Conservation (phyloP, 35 echinoderm and acorn worm genomes). For the Strongylocentrotus purpuratus region DNA sequence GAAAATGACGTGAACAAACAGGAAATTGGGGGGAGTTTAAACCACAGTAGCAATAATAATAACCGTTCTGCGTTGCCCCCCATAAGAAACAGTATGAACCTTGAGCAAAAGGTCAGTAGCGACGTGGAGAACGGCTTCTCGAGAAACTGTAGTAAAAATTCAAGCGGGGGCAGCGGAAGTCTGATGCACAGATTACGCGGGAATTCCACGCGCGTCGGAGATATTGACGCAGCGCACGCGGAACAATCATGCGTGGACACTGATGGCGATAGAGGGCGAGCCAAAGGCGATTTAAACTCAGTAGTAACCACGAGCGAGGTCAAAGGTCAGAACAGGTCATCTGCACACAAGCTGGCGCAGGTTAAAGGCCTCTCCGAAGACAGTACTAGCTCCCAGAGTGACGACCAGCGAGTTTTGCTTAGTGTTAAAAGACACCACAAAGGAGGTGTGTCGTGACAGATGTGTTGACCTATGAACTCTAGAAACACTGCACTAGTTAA, state of each 20-base stretch:
- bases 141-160: conserved; percentile 18
- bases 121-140: not conserved
- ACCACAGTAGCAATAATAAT: conserved; percentile 44
- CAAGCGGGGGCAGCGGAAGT: conserved; percentile 30
- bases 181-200: conserved; percentile 3
- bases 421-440: conserved; percentile 14
- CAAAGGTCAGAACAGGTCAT: not conserved
- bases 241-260: not conserved
- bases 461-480: not conserved
- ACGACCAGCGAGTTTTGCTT: conserved; percentile 33
- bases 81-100: not conserved
- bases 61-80: not conserved
- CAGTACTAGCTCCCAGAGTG: not conserved
- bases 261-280: not conserved
- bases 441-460: not conserved
- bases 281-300: conserved; percentile 6
- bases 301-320: not conserved
- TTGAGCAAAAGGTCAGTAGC: not conserved
- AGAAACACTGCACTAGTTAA: not conserved
- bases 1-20: not conserved
- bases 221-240: not conserved
- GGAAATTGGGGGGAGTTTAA: not conserved
- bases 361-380: not conserved
- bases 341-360: not conserved
- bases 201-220: conserved; percentile 1